phyloP scores from a whole-genome alignment of 2,113 vertebrate species.

The Atlantisia rogersi region DNA sequence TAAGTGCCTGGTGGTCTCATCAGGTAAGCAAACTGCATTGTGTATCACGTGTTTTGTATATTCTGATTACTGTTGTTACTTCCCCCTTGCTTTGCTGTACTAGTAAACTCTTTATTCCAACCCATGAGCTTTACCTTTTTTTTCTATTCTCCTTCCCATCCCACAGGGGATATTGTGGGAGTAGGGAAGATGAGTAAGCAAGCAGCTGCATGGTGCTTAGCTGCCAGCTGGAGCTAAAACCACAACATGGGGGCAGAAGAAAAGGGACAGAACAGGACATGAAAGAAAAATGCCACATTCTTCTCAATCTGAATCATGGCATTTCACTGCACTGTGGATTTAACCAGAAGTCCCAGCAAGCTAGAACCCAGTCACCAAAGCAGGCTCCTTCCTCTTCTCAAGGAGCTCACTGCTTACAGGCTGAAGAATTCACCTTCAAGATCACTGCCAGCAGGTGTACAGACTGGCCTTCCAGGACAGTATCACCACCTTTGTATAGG shows the following conservation, averaged over 20 bases:
- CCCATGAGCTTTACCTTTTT: too few relatives aligned
- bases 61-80: too few relatives aligned
- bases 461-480: constrained; percentile 74
- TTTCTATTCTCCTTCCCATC: too few relatives aligned
- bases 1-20: too few relatives aligned
- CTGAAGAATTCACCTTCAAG: constrained; percentile 79
- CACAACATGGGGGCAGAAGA: background rate
- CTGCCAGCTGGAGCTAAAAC: too few relatives aligned
- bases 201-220: too few relatives aligned
- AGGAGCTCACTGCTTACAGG: background rate
- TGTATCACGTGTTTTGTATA: too few relatives aligned
- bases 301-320: background rate
- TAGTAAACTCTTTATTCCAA: too few relatives aligned
- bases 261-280: background rate
- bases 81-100: too few relatives aligned
- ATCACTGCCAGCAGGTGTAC: constrained; percentile 83
- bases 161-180: too few relatives aligned
- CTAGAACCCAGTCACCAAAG: background rate
- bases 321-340: background rate
- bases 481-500: constrained; percentile 77
- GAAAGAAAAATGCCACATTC: background rate
- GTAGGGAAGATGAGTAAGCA: too few relatives aligned
- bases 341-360: background rate
- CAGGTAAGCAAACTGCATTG: too few relatives aligned
- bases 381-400: background rate